phyloP scores from a whole-genome alignment of 2,797 vertebrate genomes.

The Varecia variegata region DNA sequence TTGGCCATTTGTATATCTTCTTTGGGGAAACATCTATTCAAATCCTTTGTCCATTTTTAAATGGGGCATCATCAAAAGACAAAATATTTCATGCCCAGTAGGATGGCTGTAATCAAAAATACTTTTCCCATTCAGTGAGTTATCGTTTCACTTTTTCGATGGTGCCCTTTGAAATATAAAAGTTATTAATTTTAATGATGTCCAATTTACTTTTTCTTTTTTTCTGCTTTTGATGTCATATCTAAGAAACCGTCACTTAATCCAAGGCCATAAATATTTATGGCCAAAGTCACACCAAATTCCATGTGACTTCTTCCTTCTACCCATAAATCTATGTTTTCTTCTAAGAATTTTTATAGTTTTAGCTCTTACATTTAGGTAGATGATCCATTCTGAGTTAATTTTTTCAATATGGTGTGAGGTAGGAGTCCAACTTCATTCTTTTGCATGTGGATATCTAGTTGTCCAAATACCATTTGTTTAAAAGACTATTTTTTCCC shows the following conservation, averaged over 20 bases:
- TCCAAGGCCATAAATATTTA: neutral
- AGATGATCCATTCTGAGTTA: conserved; percentile 5
- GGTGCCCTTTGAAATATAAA: neutral
- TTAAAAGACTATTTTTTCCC: neutral
- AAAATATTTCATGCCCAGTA: neutral
- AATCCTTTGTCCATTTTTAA: conserved; percentile 12
- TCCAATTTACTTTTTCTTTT: conserved; percentile 2
- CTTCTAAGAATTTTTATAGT: neutral
- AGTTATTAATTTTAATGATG: conserved; percentile 8
- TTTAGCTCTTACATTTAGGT: conserved; percentile 5
- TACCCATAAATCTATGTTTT: conserved; percentile 39
- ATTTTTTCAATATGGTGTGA: neutral
- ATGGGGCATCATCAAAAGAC: neutral
- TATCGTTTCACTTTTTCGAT: conserved; percentile 16
- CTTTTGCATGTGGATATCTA: neutral
- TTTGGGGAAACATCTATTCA: conserved; percentile 41
- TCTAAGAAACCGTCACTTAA: neutral
- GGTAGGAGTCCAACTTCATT: neutral
- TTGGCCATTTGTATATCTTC: neutral
- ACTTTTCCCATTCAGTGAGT: neutral
- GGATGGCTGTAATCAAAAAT: neutral
- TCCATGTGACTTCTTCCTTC: no score
- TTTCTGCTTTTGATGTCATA: conserved; percentile 1
- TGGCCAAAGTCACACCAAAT: no score
- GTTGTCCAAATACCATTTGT: neutral